phyloP scores from a whole-genome alignment of 23 tunicate genomes.

The Ciona savignyi region DNA sequence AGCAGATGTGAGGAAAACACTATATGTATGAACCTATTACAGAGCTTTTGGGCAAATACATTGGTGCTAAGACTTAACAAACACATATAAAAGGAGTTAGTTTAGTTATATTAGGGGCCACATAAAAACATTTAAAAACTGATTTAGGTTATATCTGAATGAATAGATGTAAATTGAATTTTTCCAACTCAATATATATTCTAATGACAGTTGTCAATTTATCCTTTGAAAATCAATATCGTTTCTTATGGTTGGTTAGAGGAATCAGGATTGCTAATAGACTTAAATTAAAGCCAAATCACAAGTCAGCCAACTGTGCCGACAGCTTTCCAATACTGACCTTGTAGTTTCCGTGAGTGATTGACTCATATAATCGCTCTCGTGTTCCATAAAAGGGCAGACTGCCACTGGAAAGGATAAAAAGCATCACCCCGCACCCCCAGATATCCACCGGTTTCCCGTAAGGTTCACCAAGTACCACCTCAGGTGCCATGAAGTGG shows the following conservation, averaged over 20 bases:
- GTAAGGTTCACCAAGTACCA: constrained; percentile 67
- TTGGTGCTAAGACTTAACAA: no score
- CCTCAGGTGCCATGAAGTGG: constrained; percentile 97
- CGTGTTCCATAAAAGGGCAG: constrained; percentile 87
- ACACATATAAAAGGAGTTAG: no score
- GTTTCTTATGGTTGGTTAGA: background rate
- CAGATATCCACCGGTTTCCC: constrained; percentile 97
- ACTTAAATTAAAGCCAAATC: background rate
- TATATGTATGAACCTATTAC: no score
- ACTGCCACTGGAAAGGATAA: constrained; percentile 81
- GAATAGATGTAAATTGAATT: no score
- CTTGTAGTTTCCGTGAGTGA: constrained; percentile 31
- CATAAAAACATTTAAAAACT: no score
- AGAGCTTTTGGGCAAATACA: no score
- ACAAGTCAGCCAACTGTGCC: background rate
- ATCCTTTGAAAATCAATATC: background rate
- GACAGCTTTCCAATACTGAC: background rate
- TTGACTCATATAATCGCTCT: constrained; percentile 52
- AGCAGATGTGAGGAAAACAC: no score
- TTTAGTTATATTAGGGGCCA: no score
- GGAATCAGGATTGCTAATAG: background rate
- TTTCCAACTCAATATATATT: no score
- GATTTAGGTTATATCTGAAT: no score
- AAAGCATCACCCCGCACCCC: constrained; percentile 98
- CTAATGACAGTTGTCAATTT: no score